Conservation (phyloP, 2,888 invertebrate genomes). For the Lobophora halterata region DNA sequence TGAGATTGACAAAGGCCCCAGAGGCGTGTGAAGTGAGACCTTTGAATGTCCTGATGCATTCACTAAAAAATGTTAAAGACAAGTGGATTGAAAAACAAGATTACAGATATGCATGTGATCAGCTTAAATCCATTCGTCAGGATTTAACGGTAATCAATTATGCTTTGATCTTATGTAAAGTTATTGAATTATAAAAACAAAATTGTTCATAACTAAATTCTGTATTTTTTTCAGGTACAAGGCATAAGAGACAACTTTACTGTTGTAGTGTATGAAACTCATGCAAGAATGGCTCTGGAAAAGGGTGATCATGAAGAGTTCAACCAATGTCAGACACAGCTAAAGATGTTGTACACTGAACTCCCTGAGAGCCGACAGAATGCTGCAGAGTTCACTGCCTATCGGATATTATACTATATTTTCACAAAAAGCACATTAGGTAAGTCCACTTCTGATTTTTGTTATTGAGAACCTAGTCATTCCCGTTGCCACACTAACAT, state of each 20-base stretch:
- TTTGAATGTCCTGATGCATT: slow-evolving; percentile 89
- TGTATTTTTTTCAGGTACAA: slow-evolving; percentile 87
- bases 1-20: slow-evolving; percentile 97
- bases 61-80: slow-evolving; percentile 94
- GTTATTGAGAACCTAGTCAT: too few species aligned
- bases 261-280: slow-evolving; percentile 99
- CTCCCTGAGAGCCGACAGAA: slow-evolving; percentile 85
- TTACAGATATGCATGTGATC: slow-evolving; percentile 98
- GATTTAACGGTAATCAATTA: slow-evolving; percentile 93
- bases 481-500: too few species aligned
- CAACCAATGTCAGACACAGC: slow-evolving; percentile 99
- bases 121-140: slow-evolving; percentile 98
- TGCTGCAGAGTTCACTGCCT: slow-evolving; percentile 96
- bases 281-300: slow-evolving; percentile 98
- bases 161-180: too few species aligned
- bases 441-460: slow-evolving; percentile 57
- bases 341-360: slow-evolving; percentile 95
- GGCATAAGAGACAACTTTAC: slow-evolving; percentile 97
- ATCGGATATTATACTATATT: slow-evolving; percentile 97
- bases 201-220: too few species aligned
- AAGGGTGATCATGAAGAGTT: slow-evolving; percentile 99
- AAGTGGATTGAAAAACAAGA: slow-evolving; percentile 95
- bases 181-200: too few species aligned
- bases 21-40: slow-evolving; percentile 95
- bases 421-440: slow-evolving; percentile 98